These are phyloP conservation scores for Megamerina dolium DNA, from an alignment of 2,888 invertebrate genomes.

Conservation along the genomic window DNA sequence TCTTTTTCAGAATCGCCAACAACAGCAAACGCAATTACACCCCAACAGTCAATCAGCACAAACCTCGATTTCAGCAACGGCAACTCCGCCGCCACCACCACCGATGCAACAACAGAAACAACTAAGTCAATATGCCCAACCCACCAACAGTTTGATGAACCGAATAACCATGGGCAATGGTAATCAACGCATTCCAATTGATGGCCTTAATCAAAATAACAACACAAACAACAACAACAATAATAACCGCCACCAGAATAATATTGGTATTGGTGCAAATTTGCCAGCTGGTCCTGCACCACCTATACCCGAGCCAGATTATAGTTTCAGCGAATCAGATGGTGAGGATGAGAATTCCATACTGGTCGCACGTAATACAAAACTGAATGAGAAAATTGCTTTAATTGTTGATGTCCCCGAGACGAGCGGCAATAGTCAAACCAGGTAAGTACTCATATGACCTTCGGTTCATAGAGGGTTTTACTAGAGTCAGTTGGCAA, in stretches of 20 bases:
- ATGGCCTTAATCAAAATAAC: constrained; percentile 21
- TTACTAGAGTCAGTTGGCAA: too few species aligned
- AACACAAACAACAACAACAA: constrained; percentile 12
- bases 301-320: constrained; percentile 88
- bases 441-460: constrained; percentile 51
- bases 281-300: constrained; percentile 52
- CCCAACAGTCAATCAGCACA: constrained; percentile 17
- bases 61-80: constrained; percentile 41
- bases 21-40: constrained; percentile 11
- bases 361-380: constrained; percentile 49
- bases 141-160: constrained; percentile 21
- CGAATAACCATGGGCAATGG: too few species aligned
- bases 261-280: constrained; percentile 42
- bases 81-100: constrained; percentile 8
- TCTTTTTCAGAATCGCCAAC: constrained; percentile 24
- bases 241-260: constrained; percentile 34
- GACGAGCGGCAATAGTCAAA: constrained; percentile 70
- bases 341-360: constrained; percentile 58
- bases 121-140: constrained; percentile 52
- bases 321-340: constrained; percentile 82
- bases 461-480: too few species aligned
- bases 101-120: constrained; percentile 21
- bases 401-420: constrained; percentile 52
- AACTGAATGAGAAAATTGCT: constrained; percentile 54
- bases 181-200: constrained; percentile 14